These are phyloP conservation scores for Megamerina dolium DNA, from an alignment of 2,888 invertebrate species.

Conservation along the genomic window DNA sequence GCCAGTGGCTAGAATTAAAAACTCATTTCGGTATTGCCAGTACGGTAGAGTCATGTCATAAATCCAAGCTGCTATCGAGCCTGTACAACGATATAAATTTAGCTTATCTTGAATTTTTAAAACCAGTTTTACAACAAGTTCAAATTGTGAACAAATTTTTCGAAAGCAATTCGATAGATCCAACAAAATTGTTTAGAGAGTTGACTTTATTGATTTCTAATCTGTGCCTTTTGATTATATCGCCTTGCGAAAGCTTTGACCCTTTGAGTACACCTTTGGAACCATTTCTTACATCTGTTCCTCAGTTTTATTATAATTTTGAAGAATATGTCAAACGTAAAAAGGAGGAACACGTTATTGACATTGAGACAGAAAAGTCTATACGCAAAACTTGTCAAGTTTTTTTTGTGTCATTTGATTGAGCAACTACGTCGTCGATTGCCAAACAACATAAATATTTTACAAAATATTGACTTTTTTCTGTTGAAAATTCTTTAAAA, in stretches of 20 bases:
- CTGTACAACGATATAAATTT: conserved; percentile 7
- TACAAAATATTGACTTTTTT: not conserved
- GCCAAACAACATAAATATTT: not conserved
- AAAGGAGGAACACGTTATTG: not conserved
- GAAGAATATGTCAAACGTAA: not conserved
- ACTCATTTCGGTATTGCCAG: too few relatives aligned
- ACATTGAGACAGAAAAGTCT: not conserved
- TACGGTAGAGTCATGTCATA: conserved; percentile 6
- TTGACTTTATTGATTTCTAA: not conserved
- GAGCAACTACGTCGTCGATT: not conserved
- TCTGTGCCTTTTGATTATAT: not conserved
- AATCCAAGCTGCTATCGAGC: conserved; percentile 4
- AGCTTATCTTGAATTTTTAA: conserved; percentile 5
- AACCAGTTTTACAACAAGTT: not conserved
- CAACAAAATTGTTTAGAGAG: not conserved
- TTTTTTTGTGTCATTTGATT: not conserved
- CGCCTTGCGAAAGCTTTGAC: not conserved
- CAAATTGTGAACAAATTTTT: not conserved
- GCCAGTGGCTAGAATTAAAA: too few relatives aligned
- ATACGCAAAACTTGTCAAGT: not conserved
- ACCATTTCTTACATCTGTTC: not conserved
- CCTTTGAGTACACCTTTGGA: too few relatives aligned
- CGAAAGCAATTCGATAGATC: not conserved
- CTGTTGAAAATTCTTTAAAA: not conserved
- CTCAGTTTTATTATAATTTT: not conserved